Evolutionary conservation across 2,888 invertebrate species (phyloP), one percentile per base, ranked within the genome.

Genomic region (Smittia sp.): DNA sequence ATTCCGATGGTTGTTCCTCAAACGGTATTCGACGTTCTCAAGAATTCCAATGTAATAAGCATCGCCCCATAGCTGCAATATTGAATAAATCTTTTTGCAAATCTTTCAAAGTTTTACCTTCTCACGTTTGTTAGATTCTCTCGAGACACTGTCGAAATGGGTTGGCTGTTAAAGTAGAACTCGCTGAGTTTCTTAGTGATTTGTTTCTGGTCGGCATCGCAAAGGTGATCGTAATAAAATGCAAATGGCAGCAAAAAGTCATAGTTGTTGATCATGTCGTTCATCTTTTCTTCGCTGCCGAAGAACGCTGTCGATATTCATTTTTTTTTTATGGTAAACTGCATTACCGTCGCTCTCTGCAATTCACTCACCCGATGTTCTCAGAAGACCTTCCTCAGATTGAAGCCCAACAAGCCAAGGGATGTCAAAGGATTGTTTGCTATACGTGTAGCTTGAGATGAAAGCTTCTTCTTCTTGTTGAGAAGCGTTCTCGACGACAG

Each of bases 321-420:
- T n/a, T n/a, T n/a, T n/a, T n/a, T n/a, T n/a, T n/a, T n/a, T n/a
- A n/a, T n/a, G n/a, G n/a, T n/a, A n/a, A n/a, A n/a, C n/a, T n/a
- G n/a, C 13, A 9, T 39, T 13, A 46, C 18, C 46, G 20, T 68
- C 46, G 4, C 41, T 13, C 32, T 11, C 15, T 46, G 46, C 13
- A 46, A 39, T 7, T 7, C 39, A 9, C n/a, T 66, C 32, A 72
- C 70, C 27, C 4, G 66, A n/a, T 15, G 58, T 58, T 72, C 85
- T 87, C n/a, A 93, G 79, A 46, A 89, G 85, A 6, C 93, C 92
- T 81, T 93, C 93, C 74, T 90, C 86, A 4, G 86, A 85, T 62
- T 87, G 92, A 1, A 90, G 79, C 1, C 93, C 93, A 4, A 89
- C 86, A 80, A 94, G 87, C 85, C 91, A 88, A 0, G 92, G 92